These are phyloP conservation scores for Lypha dubia DNA, from an alignment of 2,888 invertebrate species.

Conservation along the genomic window DNA sequence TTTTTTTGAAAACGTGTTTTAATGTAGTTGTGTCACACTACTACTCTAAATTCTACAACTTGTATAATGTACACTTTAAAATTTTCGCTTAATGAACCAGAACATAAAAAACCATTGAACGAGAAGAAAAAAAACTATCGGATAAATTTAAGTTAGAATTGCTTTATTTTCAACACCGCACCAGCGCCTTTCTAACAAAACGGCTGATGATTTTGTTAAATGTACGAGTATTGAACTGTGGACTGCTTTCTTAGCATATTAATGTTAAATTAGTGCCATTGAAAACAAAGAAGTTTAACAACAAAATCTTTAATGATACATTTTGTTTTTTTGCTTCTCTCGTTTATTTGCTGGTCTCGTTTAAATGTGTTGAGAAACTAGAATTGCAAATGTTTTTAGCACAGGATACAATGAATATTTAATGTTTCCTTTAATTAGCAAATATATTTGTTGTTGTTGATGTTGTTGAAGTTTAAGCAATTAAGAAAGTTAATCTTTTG, in stretches of 20 bases:
- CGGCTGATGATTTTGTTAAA: not conserved
- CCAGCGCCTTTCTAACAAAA: not conserved
- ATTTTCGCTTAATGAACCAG: constrained; percentile 59
- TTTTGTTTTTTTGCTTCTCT: not conserved
- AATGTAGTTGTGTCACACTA: not conserved
- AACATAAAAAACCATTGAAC: constrained; percentile 35
- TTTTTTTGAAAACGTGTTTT: not conserved
- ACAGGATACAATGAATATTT: constrained; percentile 42
- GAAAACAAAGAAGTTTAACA: constrained; percentile 11
- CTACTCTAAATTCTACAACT: constrained; percentile 31
- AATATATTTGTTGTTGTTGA: constrained; percentile 32
- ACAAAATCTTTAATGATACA: constrained; percentile 34
- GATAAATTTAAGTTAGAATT: constrained; percentile 14
- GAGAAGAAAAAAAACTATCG: constrained; percentile 4
- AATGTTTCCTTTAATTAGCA: constrained; percentile 43
- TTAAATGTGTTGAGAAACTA: not conserved
- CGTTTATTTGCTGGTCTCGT: constrained; percentile 7
- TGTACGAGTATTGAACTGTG: not conserved
- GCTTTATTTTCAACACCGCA: constrained; percentile 23
- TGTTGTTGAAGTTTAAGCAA: constrained; percentile 9
- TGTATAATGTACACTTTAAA: constrained; percentile 40
- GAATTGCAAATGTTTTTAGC: not conserved
- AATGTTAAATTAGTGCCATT: constrained; percentile 1
- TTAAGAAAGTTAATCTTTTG: constrained; percentile 44
- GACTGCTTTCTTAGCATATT: constrained; percentile 3